Conservation (phyloP, 2,113 vertebrate genomes). For the Sterrhoptilus dennistouni region DNA sequence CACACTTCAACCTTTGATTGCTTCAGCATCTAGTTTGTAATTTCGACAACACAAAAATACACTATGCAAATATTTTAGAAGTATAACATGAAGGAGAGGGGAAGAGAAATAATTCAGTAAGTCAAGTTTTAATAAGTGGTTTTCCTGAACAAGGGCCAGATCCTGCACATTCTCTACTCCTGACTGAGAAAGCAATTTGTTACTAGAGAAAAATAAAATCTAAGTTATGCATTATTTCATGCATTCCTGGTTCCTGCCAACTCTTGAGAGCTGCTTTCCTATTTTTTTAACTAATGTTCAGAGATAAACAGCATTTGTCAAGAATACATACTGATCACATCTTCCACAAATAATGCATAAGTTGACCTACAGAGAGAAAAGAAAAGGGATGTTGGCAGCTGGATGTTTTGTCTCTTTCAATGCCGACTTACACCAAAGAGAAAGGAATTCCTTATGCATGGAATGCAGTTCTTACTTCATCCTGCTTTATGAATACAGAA, state of each 20-base stretch:
- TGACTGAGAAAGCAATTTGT: neutral
- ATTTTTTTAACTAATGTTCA: neutral
- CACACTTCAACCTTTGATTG: conserved; percentile 15
- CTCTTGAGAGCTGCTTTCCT: neutral
- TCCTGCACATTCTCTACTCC: neutral
- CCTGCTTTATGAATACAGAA: neutral
- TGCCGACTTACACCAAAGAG: neutral
- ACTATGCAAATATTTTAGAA: neutral
- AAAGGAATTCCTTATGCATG: neutral
- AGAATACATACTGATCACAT: neutral
- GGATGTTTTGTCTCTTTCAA: neutral
- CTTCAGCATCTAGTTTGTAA: neutral
- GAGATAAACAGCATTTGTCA: neutral
- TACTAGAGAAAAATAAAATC: neutral
- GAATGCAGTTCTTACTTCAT: neutral
- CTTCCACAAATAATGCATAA: neutral
- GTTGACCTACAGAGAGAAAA: neutral
- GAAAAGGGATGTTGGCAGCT: neutral
- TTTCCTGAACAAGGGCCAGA: neutral
- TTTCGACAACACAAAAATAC: neutral
- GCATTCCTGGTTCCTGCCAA: neutral
- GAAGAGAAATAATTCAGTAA: neutral
- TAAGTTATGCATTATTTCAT: neutral
- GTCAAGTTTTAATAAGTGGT: neutral
- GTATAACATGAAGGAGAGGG: neutral